Conservation (phyloP, 2,888 invertebrate species). For the Ethmia dodecea region DNA sequence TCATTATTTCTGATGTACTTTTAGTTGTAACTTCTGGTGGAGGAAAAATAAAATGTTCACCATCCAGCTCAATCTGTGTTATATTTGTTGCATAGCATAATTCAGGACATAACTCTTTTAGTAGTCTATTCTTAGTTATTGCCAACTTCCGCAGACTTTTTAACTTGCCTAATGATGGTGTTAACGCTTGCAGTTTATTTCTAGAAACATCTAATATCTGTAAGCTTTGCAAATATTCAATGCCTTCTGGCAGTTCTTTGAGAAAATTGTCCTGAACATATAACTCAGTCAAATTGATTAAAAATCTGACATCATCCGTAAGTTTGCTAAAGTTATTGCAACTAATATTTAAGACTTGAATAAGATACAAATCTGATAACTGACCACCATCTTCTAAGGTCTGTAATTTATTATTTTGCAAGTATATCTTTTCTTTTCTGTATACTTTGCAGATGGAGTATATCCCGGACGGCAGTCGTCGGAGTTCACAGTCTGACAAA, state of each 20-base stretch:
- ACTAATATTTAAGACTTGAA: slow-evolving; percentile 82
- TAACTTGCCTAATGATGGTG: slow-evolving; percentile 80
- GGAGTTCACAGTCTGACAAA: slow-evolving; percentile 86
- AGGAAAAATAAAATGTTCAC: slow-evolving; percentile 81
- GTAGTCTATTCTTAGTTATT: slow-evolving; percentile 76
- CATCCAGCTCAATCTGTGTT: slow-evolving; percentile 79
- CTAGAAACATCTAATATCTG: slow-evolving; percentile 83
- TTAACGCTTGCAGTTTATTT: slow-evolving; percentile 82
- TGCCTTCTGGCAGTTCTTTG: slow-evolving; percentile 81
- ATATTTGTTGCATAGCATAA: slow-evolving; percentile 81
- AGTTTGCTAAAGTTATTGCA: slow-evolving; percentile 80
- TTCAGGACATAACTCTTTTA: slow-evolving; percentile 80
- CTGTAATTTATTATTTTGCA: slow-evolving; percentile 83
- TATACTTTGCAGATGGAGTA: slow-evolving; percentile 89
- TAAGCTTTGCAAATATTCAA: slow-evolving; percentile 80
- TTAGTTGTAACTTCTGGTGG: slow-evolving; percentile 75
- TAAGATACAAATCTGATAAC: slow-evolving; percentile 81
- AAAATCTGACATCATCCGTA: slow-evolving; percentile 80
- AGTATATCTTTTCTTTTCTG: slow-evolving; percentile 83
- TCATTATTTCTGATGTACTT: slow-evolving; percentile 82
- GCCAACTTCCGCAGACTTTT: slow-evolving; percentile 78
- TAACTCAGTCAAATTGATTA: slow-evolving; percentile 84
- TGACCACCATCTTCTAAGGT: slow-evolving; percentile 84
- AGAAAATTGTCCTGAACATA: slow-evolving; percentile 85
- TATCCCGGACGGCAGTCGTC: slow-evolving; percentile 85